These are phyloP conservation scores for Procambarus clarkii DNA, from an alignment of 1,140 invertebrate species.

Conservation along the genomic window DNA sequence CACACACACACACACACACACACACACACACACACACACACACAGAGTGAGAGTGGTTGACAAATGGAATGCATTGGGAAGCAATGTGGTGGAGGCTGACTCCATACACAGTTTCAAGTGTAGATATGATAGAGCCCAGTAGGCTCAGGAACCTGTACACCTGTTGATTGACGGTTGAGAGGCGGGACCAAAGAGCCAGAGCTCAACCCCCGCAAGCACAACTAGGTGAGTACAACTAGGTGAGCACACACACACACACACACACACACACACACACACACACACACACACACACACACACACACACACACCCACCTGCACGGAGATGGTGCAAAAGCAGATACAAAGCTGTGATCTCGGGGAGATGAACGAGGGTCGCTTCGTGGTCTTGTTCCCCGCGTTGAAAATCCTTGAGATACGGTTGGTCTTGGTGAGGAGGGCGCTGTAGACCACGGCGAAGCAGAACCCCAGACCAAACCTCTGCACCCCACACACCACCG, in stretches of 20 bases:
- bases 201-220: too few species aligned
- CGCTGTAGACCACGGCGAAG: conserved; percentile 94
- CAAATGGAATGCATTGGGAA: too few species aligned
- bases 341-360: conserved; percentile 95
- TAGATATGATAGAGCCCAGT: too few species aligned
- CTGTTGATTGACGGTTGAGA: too few species aligned
- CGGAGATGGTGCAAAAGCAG: conserved; percentile 86
- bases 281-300: neutral
- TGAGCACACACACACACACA: conserved; percentile 15
- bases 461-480: conserved; percentile 87
- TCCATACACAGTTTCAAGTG: too few species aligned
- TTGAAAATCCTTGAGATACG: conserved; percentile 93
- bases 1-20: too few species aligned
- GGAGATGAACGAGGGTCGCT: conserved; percentile 94
- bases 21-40: too few species aligned
- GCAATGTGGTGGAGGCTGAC: too few species aligned
- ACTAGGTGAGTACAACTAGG: too few species aligned
- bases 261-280: conserved; percentile 1
- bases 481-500: conserved; percentile 76
- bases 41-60: too few species aligned
- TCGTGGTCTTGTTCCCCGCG: conserved; percentile 89
- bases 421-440: conserved; percentile 94
- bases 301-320: conserved; percentile 76
- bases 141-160: too few species aligned
- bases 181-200: too few species aligned